Conservation (phyloP, 2,888 invertebrate genomes). For the Dione juno region DNA sequence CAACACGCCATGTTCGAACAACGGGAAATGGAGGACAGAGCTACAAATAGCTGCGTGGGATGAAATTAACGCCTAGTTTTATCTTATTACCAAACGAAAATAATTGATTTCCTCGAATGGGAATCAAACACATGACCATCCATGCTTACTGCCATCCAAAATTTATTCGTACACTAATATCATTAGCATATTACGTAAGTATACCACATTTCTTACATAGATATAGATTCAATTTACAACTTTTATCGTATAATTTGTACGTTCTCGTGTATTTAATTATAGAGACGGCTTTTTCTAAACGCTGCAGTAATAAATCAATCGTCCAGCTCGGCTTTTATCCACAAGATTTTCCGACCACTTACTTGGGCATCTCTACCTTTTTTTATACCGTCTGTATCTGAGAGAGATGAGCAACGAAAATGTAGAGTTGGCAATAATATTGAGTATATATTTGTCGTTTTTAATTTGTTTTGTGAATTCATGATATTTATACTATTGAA, state of each 20-base stretch:
- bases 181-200: not conserved
- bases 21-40: too few species aligned
- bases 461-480: not conserved
- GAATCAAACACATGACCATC: not conserved
- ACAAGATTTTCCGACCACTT: constrained; percentile 43
- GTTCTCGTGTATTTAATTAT: constrained; percentile 30
- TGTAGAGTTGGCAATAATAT: not conserved
- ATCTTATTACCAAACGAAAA: too few species aligned
- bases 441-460: not conserved
- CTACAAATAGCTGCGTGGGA: too few species aligned
- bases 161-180: too few species aligned
- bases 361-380: constrained; percentile 37
- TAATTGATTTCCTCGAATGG: not conserved
- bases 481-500: not conserved
- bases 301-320: constrained; percentile 46
- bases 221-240: constrained; percentile 14
- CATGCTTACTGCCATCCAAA: not conserved
- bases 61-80: too few species aligned
- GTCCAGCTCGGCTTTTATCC: constrained; percentile 43
- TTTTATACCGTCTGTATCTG: constrained; percentile 39
- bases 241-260: constrained; percentile 13
- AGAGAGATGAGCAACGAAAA: constrained; percentile 12
- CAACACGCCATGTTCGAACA: too few species aligned
- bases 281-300: constrained; percentile 39
- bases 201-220: not conserved